phyloP scores from a whole-genome alignment of 1,140 invertebrate genomes.

The Chironomus striatipennis region DNA sequence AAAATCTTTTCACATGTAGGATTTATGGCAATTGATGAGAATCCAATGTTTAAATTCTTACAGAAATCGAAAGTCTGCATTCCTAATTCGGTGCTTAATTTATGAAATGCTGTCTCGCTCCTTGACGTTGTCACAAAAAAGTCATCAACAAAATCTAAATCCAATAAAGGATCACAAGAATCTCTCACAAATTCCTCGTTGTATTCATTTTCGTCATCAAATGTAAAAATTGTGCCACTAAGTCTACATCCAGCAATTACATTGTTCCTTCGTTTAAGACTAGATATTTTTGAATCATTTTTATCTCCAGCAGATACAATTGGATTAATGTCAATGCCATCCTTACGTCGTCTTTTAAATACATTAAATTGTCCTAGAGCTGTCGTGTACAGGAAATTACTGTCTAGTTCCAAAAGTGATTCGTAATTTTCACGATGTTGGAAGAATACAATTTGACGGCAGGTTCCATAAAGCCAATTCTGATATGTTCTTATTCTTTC shows the following conservation, averaged over 20 bases:
- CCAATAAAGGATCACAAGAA: neutral
- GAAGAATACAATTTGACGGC: constrained; percentile 3
- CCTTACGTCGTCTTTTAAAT: neutral
- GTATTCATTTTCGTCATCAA: neutral
- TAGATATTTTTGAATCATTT: neutral
- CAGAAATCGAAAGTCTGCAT: neutral
- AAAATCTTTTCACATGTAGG: neutral
- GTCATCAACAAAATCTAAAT: neutral
- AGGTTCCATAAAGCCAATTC: constrained; percentile 13
- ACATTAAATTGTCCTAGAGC: neutral
- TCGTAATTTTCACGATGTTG: constrained; percentile 16
- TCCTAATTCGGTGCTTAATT: neutral
- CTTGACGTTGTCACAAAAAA: neutral
- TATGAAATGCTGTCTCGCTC: neutral
- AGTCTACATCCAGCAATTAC: neutral
- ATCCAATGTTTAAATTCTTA: neutral
- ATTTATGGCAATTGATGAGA: neutral
- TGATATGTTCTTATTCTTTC: neutral
- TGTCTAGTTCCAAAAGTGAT: neutral
- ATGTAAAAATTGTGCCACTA: neutral
- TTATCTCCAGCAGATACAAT: neutral
- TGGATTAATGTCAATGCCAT: neutral
- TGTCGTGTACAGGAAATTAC: neutral
- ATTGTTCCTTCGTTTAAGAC: neutral
- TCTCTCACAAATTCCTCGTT: neutral